Evolutionary conservation across 2,797 vertebrate genomes (phyloP).

Genomic region (Brotogeris chrysoptera): DNA sequence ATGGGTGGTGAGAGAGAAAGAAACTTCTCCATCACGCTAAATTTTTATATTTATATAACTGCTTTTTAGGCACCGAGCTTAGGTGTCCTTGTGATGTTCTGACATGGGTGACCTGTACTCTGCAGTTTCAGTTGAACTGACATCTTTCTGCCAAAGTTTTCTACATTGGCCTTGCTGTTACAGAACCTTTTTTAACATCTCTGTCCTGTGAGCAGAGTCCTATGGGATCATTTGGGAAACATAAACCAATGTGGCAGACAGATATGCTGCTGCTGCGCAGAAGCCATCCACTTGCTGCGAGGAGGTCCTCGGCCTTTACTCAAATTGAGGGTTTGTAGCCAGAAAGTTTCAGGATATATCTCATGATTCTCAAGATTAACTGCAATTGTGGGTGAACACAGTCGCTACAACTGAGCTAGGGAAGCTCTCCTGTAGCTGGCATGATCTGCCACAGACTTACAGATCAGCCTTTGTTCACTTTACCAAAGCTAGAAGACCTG

Average conservation of each 20-base stretch:
- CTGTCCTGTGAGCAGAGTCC: not conserved
- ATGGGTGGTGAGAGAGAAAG: not conserved
- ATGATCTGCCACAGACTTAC: not conserved
- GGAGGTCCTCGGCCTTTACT: not conserved
- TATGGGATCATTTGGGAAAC: not conserved
- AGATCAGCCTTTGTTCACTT: not conserved
- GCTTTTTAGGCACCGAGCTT: not conserved
- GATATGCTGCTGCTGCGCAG: not conserved
- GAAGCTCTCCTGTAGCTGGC: not conserved
- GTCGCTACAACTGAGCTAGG: not conserved
- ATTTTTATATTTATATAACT: conserved; percentile 27
- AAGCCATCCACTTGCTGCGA: not conserved
- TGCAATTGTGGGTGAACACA: not conserved
- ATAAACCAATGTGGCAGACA: not conserved
- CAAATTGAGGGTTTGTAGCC: not conserved
- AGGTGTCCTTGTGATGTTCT: conserved; percentile 1
- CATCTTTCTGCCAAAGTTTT: not conserved
- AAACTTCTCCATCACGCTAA: not conserved
- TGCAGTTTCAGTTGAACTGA: not conserved
- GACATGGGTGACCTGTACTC: not conserved
- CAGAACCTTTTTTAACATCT: not conserved
- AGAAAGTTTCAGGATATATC: not conserved
- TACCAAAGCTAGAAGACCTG: not conserved
- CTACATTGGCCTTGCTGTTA: not conserved
- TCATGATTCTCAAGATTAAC: not conserved